Evolutionary conservation across 2,888 invertebrate species (phyloP), one percentile per base, ranked within the genome.

Genomic region (Patella ulyssiponensis): DNA sequence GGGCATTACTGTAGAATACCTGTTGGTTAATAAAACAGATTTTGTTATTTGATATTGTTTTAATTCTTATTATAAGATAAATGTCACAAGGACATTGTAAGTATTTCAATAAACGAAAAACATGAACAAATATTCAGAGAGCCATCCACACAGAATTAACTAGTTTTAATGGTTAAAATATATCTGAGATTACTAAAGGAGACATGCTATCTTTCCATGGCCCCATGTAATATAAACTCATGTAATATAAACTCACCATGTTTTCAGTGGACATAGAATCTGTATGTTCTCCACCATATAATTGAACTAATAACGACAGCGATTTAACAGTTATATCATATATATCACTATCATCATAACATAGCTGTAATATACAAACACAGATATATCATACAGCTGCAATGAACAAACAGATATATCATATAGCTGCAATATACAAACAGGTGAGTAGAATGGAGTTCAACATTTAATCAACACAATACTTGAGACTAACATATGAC

Each of bases 221-320:
- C 33, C 33, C 7, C 27, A 27, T 27, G 1, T 27, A 1, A 27
- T 3, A 27, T 27, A 27, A 27, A 27, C 1, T 3, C 44, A 7
- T 64, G 3, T 23, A 64, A 64, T 64, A 33, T 54, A 51, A n/a
- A 77, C 82, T 80, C 76, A 90, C 91, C 90, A 91, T 88, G 78
- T 91, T 91, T 76, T 90, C 90, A 74, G 83, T 79, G 5, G 88
- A 85, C 79, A 91, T 74, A 27, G 91, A 85, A 17, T 91, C 89
- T 74, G 86, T 84, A 79, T 88, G 86, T 80, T 91, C 91, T n/a
- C 91, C 91, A n/a, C 92, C 92, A 87, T 90, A 92, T 77, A 92
- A 83, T 82, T 92, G 91, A 1, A 91, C 90, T 71, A 91, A 82
- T 69, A 91, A 84, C 11, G 91, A 91, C 73, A 92, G 83, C 74